Percentiles rank a stretch among this genome's conserved stretches.
phyloP scores from a whole-genome alignment of 2,888 invertebrate species.

The Leucophora obtusa region DNA sequence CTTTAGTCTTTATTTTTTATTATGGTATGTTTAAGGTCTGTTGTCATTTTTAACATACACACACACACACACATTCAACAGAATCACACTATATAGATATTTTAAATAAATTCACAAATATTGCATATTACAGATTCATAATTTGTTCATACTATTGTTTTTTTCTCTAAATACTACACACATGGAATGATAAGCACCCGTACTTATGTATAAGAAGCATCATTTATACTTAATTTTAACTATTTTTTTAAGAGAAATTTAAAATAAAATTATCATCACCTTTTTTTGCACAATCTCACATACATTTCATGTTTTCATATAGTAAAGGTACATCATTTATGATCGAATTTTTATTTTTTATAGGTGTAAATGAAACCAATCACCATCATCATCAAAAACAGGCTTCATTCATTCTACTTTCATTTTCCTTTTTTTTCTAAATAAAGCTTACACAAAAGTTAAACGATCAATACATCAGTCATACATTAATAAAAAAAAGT shows the following conservation, averaged over 20 bases:
- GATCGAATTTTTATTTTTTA: constrained; percentile 28
- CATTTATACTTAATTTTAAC: constrained; percentile 31
- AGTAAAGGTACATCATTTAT: constrained; percentile 55
- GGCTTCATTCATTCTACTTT: constrained; percentile 50
- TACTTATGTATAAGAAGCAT: constrained; percentile 45
- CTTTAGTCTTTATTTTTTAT: constrained; percentile 26
- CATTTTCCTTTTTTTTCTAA: constrained; percentile 11
- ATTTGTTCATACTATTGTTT: constrained; percentile 33
- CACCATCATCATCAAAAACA: constrained; percentile 46
- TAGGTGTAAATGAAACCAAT: constrained; percentile 52
- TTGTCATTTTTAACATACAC: constrained; percentile 40
- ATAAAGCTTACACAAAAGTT: constrained; percentile 1
- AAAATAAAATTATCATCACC: constrained; percentile 24
- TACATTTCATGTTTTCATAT: constrained; percentile 14
- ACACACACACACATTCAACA: constrained; percentile 32
- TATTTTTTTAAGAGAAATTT: neutral
- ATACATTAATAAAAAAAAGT: constrained; percentile 41
- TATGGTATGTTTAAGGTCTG: constrained; percentile 48
- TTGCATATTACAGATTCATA: constrained; percentile 27
- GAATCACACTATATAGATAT: constrained; percentile 33
- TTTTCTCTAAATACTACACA: constrained; percentile 50
- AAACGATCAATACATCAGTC: constrained; percentile 45
- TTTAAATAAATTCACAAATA: constrained; percentile 32
- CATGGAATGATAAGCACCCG: constrained; percentile 64
- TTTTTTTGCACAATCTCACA: constrained; percentile 55